Evolutionary conservation across 2,113 vertebrate species (phyloP), one percentile per base, ranked within the genome.

Genomic region (Tamias sibiricus): DNA sequence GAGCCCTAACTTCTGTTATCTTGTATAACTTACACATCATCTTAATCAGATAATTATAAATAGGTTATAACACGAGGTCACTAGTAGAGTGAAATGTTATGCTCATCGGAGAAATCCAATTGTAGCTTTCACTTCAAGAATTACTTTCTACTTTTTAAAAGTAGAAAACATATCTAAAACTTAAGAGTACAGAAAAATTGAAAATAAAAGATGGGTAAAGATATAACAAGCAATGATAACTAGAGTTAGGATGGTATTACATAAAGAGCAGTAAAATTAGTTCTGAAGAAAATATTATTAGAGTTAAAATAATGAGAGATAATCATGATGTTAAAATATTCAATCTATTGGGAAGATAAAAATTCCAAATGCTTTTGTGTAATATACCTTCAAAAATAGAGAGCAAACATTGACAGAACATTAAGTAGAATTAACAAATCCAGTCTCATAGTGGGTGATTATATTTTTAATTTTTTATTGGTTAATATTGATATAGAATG

Each of bases 41-140:
- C n/a, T 87, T 74, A 90, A 92, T 54, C 10, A 92, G 66, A 83
- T 35, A 75, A 64, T 71, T 75, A 19, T 49, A 87, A 90, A 42
- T 30, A 81, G 22, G 19, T 52, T 86, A 89, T 66, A 94, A 35
- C 42, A 30, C 24, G 37, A 74, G 24, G 0, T 54, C 49, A 75
- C 16, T 59, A 49, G 9, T 4, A 91, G 47, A 94, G 86, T 94
- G 57, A 82, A 93, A 94, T 14, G 9, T 1, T 37, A 20, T 52
- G 42, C 57, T 83, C 10, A 40, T 35, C 71, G 44, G 20, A 77
- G 24, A 91, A 92, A 92, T 89, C 11, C 42, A 64, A 26, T 32
- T 66, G 74, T 77, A 59, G 30, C 28, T 22, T 52, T 26, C 28
- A 28, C n/a, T 35, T 96, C 54, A 93, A 83, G 88, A 87, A 69